Conservation (phyloP, 2,113 vertebrate genomes). For the Lepisosteus osseus region DNA sequence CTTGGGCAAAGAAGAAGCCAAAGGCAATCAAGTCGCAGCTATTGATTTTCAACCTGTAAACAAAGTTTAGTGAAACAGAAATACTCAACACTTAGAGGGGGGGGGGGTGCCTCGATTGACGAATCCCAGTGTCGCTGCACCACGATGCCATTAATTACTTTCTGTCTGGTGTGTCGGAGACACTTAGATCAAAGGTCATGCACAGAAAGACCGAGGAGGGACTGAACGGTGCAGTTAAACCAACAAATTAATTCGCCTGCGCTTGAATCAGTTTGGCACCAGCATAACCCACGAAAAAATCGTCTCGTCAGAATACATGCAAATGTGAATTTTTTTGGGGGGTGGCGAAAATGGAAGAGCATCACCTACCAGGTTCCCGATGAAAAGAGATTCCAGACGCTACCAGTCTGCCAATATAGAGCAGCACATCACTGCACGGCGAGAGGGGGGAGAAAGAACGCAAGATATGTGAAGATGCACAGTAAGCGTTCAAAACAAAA, state of each 20-base stretch:
- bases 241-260: conserved; percentile 72
- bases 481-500: conserved; percentile 60
- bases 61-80: conserved; percentile 73
- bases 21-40: conserved; percentile 76
- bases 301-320: conserved; percentile 34
- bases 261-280: conserved; percentile 45
- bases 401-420: conserved; percentile 80
- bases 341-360: conserved; percentile 53
- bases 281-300: conserved; percentile 30
- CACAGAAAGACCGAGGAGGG: conserved; percentile 77
- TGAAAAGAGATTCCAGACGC: conserved; percentile 82
- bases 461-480: background rate
- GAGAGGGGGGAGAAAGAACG: conserved; percentile 46
- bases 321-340: conserved; percentile 28
- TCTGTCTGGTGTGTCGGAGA: conserved; percentile 69
- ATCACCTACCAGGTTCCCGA: conserved; percentile 90
- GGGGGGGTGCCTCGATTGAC: conserved; percentile 41
- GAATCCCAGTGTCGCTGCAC: conserved; percentile 49
- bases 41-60: conserved; percentile 75
- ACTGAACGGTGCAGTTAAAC: conserved; percentile 72
- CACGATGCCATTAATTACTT: conserved; percentile 59
- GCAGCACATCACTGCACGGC: conserved; percentile 78
- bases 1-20: conserved; percentile 70
- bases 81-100: conserved; percentile 60
- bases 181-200: conserved; percentile 89